These are phyloP conservation scores for Sebastes ruberrimus DNA, from an alignment of 2,797 vertebrate species.

Conservation along the genomic window DNA sequence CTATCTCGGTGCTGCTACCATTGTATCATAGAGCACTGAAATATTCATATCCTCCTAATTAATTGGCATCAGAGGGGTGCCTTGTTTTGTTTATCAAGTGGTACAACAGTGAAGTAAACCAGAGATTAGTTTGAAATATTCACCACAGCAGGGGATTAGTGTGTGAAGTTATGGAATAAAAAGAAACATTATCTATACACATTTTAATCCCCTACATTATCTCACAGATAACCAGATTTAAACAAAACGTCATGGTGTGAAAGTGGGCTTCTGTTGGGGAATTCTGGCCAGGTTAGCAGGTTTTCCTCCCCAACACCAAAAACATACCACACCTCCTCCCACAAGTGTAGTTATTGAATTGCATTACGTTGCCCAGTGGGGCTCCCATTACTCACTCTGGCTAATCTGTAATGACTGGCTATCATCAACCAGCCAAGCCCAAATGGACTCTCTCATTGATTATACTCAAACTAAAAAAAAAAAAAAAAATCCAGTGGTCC, in stretches of 20 bases:
- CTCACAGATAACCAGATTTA: constrained; percentile 43
- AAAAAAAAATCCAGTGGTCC: constrained; percentile 38
- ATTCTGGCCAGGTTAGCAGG: constrained; percentile 22
- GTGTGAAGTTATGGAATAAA: constrained; percentile 61
- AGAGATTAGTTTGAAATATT: constrained; percentile 75
- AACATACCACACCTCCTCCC: constrained; percentile 40
- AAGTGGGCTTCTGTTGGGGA: constrained; percentile 5
- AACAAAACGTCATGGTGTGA: not conserved
- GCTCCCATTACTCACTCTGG: constrained; percentile 82
- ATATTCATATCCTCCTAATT: constrained; percentile 86
- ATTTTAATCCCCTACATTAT: constrained; percentile 57
- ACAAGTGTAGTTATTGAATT: constrained; percentile 79
- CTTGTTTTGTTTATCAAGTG: constrained; percentile 74
- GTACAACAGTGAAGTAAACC: constrained; percentile 72
- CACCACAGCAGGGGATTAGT: constrained; percentile 54
- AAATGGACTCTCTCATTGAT: constrained; percentile 81
- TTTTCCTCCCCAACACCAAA: not conserved
- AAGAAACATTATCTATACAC: constrained; percentile 47
- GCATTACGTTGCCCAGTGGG: constrained; percentile 77
- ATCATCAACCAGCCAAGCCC: constrained; percentile 77
- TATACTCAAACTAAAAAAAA: constrained; percentile 60
- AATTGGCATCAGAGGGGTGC: constrained; percentile 79
- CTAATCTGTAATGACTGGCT: constrained; percentile 84
- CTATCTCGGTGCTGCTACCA: constrained; percentile 78
- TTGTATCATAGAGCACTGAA: constrained; percentile 82